Percentiles rank a stretch among this genome's conserved stretches.
phyloP scores from a whole-genome alignment of 64 coral and sea anemone species.

The Anthopleura sola region DNA sequence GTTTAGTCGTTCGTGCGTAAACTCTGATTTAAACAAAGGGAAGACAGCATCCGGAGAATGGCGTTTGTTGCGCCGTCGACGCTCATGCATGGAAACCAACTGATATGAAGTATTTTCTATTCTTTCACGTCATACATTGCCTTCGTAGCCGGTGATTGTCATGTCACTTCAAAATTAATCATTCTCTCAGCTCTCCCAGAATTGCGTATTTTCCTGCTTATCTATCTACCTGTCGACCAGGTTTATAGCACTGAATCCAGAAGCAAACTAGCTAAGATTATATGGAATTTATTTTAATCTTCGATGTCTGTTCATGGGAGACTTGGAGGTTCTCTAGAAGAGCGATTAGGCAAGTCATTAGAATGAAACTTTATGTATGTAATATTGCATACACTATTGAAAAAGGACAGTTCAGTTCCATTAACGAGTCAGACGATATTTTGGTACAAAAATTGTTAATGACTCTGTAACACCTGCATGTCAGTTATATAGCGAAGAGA shows the following conservation, averaged over 20 bases:
- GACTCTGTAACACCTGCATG: background rate
- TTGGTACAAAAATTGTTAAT: constrained; percentile 18
- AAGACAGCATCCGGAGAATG: background rate
- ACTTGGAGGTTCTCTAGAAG: background rate
- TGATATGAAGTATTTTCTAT: background rate
- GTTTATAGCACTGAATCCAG: background rate
- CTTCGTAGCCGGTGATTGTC: background rate
- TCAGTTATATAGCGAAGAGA: background rate
- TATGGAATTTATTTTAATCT: background rate
- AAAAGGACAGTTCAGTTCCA: background rate
- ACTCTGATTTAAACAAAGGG: constrained; percentile 4
- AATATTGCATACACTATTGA: background rate
- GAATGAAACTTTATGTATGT: background rate
- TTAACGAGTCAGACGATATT: constrained; percentile 7
- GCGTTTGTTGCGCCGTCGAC: background rate
- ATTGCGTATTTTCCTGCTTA: background rate
- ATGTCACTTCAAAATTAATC: background rate
- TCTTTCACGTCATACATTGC: background rate
- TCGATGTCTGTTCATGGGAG: background rate
- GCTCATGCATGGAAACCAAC: background rate
- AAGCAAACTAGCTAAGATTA: background rate
- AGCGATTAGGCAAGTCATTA: constrained; percentile 1
- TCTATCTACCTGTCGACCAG: background rate
- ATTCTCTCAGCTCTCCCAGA: background rate
- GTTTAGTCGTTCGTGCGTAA: background rate